A percentile compares a stretch with the other conserved stretches of the same genome.
Conservation (phyloP, 2,113 vertebrate species). For the Electrona antarctica region DNA sequence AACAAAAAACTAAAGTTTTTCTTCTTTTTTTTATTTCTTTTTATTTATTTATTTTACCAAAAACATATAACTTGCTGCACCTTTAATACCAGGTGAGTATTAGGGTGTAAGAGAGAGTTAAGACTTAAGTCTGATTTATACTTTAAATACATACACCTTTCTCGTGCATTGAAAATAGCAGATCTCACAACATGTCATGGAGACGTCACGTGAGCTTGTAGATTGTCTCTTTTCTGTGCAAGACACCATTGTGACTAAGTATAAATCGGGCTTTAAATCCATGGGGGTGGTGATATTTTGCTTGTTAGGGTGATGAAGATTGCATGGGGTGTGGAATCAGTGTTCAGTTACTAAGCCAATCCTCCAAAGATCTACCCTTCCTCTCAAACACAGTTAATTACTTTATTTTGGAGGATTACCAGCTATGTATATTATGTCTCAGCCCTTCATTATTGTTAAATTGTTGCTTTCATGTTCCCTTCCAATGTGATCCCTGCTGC, state of each 20-base stretch:
- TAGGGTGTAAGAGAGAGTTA: neutral
- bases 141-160: no score
- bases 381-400: slow-evolving; percentile 34
- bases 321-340: slow-evolving; percentile 35
- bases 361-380: neutral
- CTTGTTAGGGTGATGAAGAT: slow-evolving; percentile 7
- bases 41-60: no score
- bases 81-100: no score
- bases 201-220: no score
- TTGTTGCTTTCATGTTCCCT: slow-evolving; percentile 30
- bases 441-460: slow-evolving; percentile 29
- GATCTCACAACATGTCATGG: no score
- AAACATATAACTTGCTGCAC: neutral
- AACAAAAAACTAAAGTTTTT: no score
- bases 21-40: no score
- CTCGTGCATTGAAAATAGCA: no score
- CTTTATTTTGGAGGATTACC: slow-evolving; percentile 41
- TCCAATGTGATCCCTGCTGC: slow-evolving; percentile 13
- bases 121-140: no score
- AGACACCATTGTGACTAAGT: no score
- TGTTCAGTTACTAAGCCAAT: slow-evolving; percentile 51
- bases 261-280: no score
- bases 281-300: neutral
- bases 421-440: slow-evolving; percentile 27
- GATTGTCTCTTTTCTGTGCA: no score